Base-by-base conservation (phyloP, 2,888 invertebrate genomes). In the Masnerella sp. region DNA sequence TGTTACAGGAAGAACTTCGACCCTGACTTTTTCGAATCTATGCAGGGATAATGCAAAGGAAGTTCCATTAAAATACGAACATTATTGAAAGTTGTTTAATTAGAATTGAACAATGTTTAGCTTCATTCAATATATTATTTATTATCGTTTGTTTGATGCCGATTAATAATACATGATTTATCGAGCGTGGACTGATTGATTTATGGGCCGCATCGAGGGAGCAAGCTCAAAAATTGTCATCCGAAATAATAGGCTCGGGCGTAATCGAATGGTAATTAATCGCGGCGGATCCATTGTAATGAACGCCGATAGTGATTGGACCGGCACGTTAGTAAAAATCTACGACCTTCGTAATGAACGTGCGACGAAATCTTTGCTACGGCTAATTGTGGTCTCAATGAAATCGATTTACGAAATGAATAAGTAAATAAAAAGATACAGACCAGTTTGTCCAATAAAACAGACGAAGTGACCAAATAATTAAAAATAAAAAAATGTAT, bases 221-320 rank as follows among this genome's bases (percentile, higher is more conserved):
- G 17, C 17, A 15, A 11, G 28, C 18, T 30, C 12, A 58, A 58
- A 43, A 43, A 34, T 43, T 18, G 20, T 22, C 58, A 14, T 5
- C 20, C 32, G 15, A 32, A 58, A 58, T 43, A 58, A 58, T 58
- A 34, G 40, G 30, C 11, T 18, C 2, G 25, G 12, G 4, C 11
- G 36, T 38, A 42, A 42, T 54, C 18, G 40, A 42, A 42, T 7
- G 34, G 58, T 43, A 58, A 58, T 58, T 58, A 43, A 30, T 43
- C 12, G 30, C 15, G n/a, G n/a, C 15, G 15, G 12, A 18, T 28
- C 28, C 18, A 56, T 40, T 56, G 40, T 40, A 30, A 30, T 18
- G 17, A 11, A 42, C 25, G 54, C 8, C 42, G 11, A 51, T 36
- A 20, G 34, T 8, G 34, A 51, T 12, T 12, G 51, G 20, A 8